Percentiles rank a stretch among this genome's conserved stretches.
phyloP scores from a whole-genome alignment of 2,888 invertebrate genomes.

The Parnassius orleans region DNA sequence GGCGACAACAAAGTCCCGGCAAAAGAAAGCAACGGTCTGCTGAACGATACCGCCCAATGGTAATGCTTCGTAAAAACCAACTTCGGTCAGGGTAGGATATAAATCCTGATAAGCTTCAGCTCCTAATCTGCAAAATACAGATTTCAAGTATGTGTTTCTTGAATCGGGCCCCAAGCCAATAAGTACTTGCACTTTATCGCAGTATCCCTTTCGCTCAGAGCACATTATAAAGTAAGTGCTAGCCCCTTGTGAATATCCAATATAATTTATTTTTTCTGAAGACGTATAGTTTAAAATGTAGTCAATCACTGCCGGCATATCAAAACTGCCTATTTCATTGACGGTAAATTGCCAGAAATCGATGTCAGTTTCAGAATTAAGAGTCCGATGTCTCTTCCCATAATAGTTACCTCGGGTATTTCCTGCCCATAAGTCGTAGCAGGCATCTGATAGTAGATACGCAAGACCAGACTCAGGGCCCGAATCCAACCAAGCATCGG shows the following conservation, averaged over 20 bases:
- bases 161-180: constrained; percentile 84
- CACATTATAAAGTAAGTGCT: constrained; percentile 79
- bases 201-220: constrained; percentile 82
- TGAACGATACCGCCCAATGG: neutral
- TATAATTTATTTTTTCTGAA: constrained; percentile 79
- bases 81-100: too few species aligned
- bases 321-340: constrained; percentile 84
- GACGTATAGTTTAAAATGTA: constrained; percentile 64
- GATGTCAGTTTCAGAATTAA: constrained; percentile 58
- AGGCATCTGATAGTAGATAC: constrained; percentile 31
- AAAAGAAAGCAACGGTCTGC: neutral
- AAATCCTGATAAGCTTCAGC: constrained; percentile 43
- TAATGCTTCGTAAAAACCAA: too few species aligned
- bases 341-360: constrained; percentile 82
- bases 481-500: constrained; percentile 46
- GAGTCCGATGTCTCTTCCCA: constrained; percentile 73
- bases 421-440: constrained; percentile 1
- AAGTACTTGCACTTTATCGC: constrained; percentile 81
- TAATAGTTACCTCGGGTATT: constrained; percentile 84
- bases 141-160: constrained; percentile 65
- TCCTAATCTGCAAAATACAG: constrained; percentile 72
- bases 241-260: constrained; percentile 87
- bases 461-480: constrained; percentile 36
- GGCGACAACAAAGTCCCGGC: neutral
- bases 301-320: constrained; percentile 84